Evolutionary conservation across 2,888 invertebrate species (phyloP).

Genomic region (Meliscaeva auricollis): DNA sequence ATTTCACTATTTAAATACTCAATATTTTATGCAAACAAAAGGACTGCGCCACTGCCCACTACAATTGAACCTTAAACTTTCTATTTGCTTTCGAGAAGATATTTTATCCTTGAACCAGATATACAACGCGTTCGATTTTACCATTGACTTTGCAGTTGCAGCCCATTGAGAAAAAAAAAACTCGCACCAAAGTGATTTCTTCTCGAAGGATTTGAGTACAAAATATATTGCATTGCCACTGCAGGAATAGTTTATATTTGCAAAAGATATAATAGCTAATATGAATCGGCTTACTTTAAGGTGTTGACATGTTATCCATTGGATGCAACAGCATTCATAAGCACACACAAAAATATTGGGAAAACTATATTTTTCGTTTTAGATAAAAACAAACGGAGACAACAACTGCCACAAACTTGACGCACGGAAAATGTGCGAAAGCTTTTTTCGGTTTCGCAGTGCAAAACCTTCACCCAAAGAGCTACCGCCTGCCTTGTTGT

Average conservation of each 20-base stretch:
- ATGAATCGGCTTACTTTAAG: conserved; percentile 54
- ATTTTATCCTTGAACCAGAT: conserved; percentile 74
- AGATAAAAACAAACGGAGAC: conserved; percentile 54
- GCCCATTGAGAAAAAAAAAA: conserved; percentile 48
- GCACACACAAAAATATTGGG: conserved; percentile 57
- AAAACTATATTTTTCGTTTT: conserved; percentile 36
- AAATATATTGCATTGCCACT: conserved; percentile 7
- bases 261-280: conserved; percentile 31
- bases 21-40: conserved; percentile 38
- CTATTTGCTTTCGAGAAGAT: conserved; percentile 42
- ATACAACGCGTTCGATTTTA: conserved; percentile 59
- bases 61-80: conserved; percentile 26
- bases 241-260: conserved; percentile 6
- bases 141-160: conserved; percentile 66
- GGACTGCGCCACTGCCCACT: conserved; percentile 40
- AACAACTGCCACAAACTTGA: conserved; percentile 67
- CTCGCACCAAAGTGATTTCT: conserved; percentile 13
- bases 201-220: not conserved
- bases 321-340: conserved; percentile 69
- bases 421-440: conserved; percentile 58
- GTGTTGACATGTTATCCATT: conserved; percentile 58
- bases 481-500: not conserved
- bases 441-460: conserved; percentile 48
- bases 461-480: conserved; percentile 29
- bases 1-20: conserved; percentile 7